Base-by-base conservation (phyloP, 2,797 vertebrate genomes). In the Emydoidea blandingii region DNA sequence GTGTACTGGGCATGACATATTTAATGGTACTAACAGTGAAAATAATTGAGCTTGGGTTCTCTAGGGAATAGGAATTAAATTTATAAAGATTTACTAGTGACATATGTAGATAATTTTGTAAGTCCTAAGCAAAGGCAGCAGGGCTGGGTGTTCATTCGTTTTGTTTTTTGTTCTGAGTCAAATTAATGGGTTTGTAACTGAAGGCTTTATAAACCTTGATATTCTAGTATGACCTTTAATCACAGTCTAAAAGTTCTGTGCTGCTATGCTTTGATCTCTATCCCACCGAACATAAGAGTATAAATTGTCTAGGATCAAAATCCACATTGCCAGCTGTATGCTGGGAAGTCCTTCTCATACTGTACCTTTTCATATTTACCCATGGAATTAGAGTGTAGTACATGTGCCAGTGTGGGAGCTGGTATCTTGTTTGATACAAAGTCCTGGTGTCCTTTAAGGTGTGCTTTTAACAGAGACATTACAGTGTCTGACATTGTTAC, bases 1-100 rank as follows among this genome's bases (percentile, higher is more conserved):
- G 57, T 74, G 47, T 92, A 82, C 47, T 65, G 89, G 76, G 92
- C 62, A 79, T 87, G 95, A 97, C 93, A 96, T 88, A 94, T 79
- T 94, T 96, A 97, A 92, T 34, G 41, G 47, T 91, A 87, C 34
- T 93, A 92, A 47, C 1, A 79, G 56, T 79, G 15, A 96, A 85
- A 97, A 80, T 81, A 78, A 91, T 95, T 89, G 29, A 96, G 4
- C 19, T 82, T 88, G 53, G 80, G 31, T 90, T 65, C 44, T 56
- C 57, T n/a, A 92, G 72, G 78, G 53, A 87, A 92, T 94, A 86
- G 44, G 29, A 56, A 83, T 92, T 96, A 68, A 96, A 90, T 93
- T 81, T 93, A 82, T 91, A 86, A 92, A 93, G 52, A 83, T 72
- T 89, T 93, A 65, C 54, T 80, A 84, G n/a, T 81, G 86, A 91